phyloP scores from a whole-genome alignment of 2,888 invertebrate genomes.

The Pristionchus fissidentatus region DNA sequence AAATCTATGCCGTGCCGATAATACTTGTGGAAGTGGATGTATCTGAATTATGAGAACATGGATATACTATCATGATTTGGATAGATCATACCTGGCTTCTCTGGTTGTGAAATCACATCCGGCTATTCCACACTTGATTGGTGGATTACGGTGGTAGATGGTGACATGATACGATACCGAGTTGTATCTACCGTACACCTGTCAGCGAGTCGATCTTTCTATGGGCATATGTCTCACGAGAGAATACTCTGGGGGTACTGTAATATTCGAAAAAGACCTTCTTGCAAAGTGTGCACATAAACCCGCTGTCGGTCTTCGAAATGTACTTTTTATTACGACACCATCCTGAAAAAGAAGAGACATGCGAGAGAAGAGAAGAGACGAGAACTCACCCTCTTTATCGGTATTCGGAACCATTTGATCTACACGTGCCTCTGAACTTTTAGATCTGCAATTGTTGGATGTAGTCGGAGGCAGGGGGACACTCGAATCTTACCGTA shows the following conservation, averaged over 20 bases:
- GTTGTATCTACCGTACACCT: conserved; percentile 73
- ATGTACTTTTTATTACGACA: conserved; percentile 76
- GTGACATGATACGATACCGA: conserved; percentile 75
- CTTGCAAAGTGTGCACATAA: conserved; percentile 74
- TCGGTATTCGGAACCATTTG: conserved; percentile 72
- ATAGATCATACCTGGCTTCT: conserved; percentile 59
- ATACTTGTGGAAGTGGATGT: conserved; percentile 76
- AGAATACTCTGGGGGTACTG: neutral
- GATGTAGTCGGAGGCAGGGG: neutral
- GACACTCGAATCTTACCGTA: neutral
- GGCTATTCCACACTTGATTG: conserved; percentile 73
- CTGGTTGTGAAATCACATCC: conserved; percentile 75
- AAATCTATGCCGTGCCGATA: conserved; percentile 74
- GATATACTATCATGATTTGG: neutral
- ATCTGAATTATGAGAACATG: conserved; percentile 54
- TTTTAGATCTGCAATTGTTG: neutral
- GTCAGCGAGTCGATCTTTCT: conserved; percentile 42
- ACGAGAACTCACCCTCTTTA: conserved; percentile 71
- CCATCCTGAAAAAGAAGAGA: conserved; percentile 65
- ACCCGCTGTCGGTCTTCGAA: conserved; percentile 67
- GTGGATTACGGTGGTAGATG: conserved; percentile 76
- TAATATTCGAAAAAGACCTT: conserved; percentile 59
- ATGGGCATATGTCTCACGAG: neutral
- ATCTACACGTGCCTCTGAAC: conserved; percentile 49
- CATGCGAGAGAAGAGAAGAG: neutral